Evolutionary conservation across 2,888 invertebrate genomes (phyloP).

Genomic region (Eupithecia vulgata): DNA sequence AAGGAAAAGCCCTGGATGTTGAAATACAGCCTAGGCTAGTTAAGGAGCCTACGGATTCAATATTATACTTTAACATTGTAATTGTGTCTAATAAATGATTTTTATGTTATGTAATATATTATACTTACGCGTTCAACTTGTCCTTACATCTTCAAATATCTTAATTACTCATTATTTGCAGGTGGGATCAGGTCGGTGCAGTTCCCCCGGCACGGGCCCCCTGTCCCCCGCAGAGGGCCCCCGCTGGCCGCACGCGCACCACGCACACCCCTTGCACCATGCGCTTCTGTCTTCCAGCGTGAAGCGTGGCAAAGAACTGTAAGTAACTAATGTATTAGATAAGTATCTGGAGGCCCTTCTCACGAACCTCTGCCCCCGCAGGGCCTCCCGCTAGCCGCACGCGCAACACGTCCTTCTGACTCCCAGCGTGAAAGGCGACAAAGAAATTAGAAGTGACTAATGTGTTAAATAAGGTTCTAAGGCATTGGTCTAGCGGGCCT

Average conservation of each 20-base stretch:
- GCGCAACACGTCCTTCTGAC: slow-evolving; percentile 77
- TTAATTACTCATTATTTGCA: slow-evolving; percentile 41
- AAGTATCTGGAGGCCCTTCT: slow-evolving; percentile 57
- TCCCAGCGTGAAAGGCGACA: slow-evolving; percentile 77
- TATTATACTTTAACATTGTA: too few species aligned
- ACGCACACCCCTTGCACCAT: slow-evolving; percentile 78
- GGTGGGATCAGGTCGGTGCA: slow-evolving; percentile 79
- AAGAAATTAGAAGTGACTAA: slow-evolving; percentile 77
- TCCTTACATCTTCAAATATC: background rate
- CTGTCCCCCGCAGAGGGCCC: slow-evolving; percentile 79
- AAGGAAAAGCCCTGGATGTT: too few species aligned
- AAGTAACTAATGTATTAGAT: slow-evolving; percentile 52
- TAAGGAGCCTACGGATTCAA: too few species aligned
- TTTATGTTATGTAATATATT: background rate
- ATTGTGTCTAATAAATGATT: too few species aligned
- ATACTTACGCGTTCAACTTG: background rate
- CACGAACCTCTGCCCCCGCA: slow-evolving; percentile 77
- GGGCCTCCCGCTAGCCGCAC: slow-evolving; percentile 79
- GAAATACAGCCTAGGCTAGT: too few species aligned
- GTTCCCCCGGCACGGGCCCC: slow-evolving; percentile 78
- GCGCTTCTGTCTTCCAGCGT: slow-evolving; percentile 78
- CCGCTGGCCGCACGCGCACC: slow-evolving; percentile 76
- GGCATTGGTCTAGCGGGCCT: too few species aligned
- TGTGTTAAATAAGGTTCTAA: too few species aligned
- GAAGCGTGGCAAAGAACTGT: slow-evolving; percentile 81